Evolutionary conservation across 1,140 invertebrate genomes (phyloP), one percentile per base, ranked within the genome.

Genomic region (Heliconius hewitsoni): DNA sequence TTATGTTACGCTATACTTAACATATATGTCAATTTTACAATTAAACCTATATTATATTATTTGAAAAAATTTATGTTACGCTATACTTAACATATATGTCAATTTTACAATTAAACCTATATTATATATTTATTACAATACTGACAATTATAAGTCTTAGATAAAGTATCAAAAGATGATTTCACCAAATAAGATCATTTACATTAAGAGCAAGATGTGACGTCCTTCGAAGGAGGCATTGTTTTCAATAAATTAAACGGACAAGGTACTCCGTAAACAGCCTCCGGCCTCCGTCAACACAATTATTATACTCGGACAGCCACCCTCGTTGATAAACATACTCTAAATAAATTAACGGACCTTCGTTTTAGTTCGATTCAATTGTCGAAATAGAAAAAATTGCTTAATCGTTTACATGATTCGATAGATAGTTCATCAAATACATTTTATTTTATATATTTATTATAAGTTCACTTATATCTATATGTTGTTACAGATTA

Each of bases 301-400:
- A 94, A 94, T 94, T 94, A 94, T 94, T 94, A 92, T 93, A 89
- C 91, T 93, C 91, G 93, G 91, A 92, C 93, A 92, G 90, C 88
- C 86, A 88, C 90, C 91, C 90, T 86, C 86, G 86, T 86, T 85
- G 85, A 92, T 92, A 90, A 90, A 91, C 91, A 93, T 88, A 86
- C 87, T 91, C 90, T 92, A 92, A 92, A 93, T 92, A 93, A 94
- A 94, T 93, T 93, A 93, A 89, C 87, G 83, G 86, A 87, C 90
- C 90, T 85, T 80, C 73, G 79, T 42, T 81, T 55, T 73, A 79
- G 11, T 81, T 55, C 76, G 66, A 75, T 72, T 76, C 23, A n/a
- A 42, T 76, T 39, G 34, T 76, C 30, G 30, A 34, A 34, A 34
- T 34, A 34, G 0, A 34, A 34, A 34, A 34, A 82, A 83, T 34